These are phyloP conservation scores for Poecilia wingei DNA, from an alignment of 2,797 vertebrate genomes.

Conservation along the genomic window DNA sequence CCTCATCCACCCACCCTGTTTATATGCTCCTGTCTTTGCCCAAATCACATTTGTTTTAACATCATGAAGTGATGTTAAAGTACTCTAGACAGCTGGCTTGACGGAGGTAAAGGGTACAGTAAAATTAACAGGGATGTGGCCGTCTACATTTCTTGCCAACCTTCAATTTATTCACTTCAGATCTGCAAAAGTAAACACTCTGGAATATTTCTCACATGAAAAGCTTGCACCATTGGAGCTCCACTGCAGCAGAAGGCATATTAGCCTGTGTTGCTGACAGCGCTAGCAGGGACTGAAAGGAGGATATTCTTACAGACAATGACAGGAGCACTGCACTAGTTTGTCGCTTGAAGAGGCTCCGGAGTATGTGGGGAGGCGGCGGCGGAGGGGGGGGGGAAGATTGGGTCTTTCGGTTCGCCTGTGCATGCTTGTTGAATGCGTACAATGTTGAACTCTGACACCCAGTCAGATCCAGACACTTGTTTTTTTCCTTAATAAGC, in stretches of 20 bases:
- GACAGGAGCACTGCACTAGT: constrained; percentile 72
- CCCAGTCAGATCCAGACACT: constrained; percentile 60
- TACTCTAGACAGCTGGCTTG: not conserved
- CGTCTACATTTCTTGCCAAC: not conserved
- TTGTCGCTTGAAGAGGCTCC: constrained; percentile 66
- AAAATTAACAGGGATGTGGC: not conserved
- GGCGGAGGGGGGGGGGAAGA: not conserved
- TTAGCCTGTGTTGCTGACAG: constrained; percentile 56
- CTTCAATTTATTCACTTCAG: not conserved
- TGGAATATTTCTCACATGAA: not conserved
- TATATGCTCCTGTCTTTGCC: not conserved
- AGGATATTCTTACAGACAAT: constrained; percentile 61
- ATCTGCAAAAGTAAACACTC: not conserved
- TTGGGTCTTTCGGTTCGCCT: constrained; percentile 20
- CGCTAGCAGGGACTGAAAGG: constrained; percentile 49
- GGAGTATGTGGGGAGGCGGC: constrained; percentile 29
- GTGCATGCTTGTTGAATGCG: constrained; percentile 46
- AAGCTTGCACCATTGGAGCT: constrained; percentile 31
- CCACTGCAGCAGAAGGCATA: constrained; percentile 34
- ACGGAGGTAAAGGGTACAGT: not conserved
- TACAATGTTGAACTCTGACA: constrained; percentile 67
- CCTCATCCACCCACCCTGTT: not conserved
- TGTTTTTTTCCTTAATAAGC: constrained; percentile 66
- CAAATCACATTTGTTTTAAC: not conserved
- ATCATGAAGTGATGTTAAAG: not conserved